Conservation (phyloP, 2,797 vertebrate species). For the Discoglossus pictus region DNA sequence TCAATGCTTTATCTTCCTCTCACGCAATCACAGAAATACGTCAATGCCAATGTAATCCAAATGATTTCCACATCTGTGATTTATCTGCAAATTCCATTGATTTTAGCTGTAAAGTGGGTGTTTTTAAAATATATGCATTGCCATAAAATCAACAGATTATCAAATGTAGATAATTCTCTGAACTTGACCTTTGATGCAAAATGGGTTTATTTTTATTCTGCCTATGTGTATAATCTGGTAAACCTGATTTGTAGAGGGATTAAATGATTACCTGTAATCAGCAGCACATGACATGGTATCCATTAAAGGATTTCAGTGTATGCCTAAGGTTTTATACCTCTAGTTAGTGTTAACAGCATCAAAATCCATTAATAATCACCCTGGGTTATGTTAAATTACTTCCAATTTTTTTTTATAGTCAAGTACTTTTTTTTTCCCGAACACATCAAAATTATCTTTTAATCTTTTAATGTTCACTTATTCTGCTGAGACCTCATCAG, state of each 20-base stretch:
- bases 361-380: constrained; percentile 45
- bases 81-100: too few relatives aligned
- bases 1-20: too few relatives aligned
- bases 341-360: constrained; percentile 38
- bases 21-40: too few relatives aligned
- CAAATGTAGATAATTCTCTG: too few relatives aligned
- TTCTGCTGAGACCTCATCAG: constrained; percentile 13
- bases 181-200: too few relatives aligned
- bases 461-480: constrained; percentile 38
- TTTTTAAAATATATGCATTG: too few relatives aligned
- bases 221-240: constrained; percentile 33
- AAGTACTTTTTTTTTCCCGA: constrained; percentile 39
- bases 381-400: constrained; percentile 24
- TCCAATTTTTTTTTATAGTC: constrained; percentile 36
- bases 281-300: constrained; percentile 26
- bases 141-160: too few relatives aligned
- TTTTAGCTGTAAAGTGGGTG: too few relatives aligned
- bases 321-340: constrained; percentile 32
- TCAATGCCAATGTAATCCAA: too few relatives aligned
- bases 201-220: neutral
- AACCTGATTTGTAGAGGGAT: constrained; percentile 36
- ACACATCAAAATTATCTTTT: constrained; percentile 32
- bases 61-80: too few relatives aligned
- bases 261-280: constrained; percentile 30
- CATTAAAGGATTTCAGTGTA: constrained; percentile 43